A percentile compares a stretch with the other conserved stretches of the same genome.
phyloP scores from a whole-genome alignment of 2,797 vertebrate species.

The Botia kubotai region DNA sequence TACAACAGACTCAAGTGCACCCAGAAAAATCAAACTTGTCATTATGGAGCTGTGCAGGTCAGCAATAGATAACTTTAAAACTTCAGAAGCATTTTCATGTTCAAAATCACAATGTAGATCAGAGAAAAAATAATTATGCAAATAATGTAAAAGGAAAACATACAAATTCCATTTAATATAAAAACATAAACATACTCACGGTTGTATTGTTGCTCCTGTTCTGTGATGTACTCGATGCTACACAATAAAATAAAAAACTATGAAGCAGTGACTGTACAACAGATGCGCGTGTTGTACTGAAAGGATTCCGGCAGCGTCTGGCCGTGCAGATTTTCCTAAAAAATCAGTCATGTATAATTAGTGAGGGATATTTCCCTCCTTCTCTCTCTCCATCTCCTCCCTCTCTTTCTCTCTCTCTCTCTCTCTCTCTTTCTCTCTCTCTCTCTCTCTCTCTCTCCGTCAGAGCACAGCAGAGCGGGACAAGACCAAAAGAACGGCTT shows the following conservation, averaged over 20 bases:
- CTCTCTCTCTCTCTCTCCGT: constrained; percentile 28
- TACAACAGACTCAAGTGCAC: neutral
- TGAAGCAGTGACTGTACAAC: neutral
- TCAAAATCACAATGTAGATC: too few species aligned
- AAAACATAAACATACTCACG: constrained; percentile 45
- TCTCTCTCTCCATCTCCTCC: constrained; percentile 30
- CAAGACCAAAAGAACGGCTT: neutral
- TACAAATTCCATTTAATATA: neutral
- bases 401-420: constrained; percentile 30
- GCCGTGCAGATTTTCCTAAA: constrained; percentile 4
- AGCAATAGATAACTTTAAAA: neutral
- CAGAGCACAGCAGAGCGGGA: neutral
- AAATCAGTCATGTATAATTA: neutral
- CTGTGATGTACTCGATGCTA: neutral
- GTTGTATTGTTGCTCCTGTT: constrained; percentile 20
- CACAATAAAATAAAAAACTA: neutral
- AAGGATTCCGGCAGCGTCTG: constrained; percentile 26
- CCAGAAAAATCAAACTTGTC: neutral
- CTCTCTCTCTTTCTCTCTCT: constrained; percentile 6
- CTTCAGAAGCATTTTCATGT: neutral
- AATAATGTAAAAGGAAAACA: neutral
- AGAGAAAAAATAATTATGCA: neutral
- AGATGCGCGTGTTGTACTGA: constrained; percentile 18
- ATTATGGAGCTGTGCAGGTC: neutral
- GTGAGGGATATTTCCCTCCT: constrained; percentile 34